phyloP scores from a whole-genome alignment of 1,140 invertebrate genomes.

The Drosophila punjabiensis region DNA sequence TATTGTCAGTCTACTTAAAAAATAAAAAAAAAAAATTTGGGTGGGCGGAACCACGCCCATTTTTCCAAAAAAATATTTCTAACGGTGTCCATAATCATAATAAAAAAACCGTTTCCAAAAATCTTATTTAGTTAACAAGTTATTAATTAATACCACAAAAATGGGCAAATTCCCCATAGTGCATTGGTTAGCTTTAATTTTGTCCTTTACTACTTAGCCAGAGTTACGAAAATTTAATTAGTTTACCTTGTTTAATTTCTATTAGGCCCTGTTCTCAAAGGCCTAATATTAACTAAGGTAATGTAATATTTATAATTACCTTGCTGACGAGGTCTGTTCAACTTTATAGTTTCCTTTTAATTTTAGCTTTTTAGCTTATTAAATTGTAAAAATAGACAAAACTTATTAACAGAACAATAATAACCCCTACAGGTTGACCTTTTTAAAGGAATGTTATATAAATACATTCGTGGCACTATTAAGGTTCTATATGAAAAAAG shows the following conservation, averaged over 20 bases:
- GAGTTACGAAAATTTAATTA: not conserved
- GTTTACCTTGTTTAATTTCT: not conserved
- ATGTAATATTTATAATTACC: not conserved
- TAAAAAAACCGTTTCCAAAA: too few species aligned
- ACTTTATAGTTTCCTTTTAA: not conserved
- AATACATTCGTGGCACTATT: not conserved
- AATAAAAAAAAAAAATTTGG: too few species aligned
- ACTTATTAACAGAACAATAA: not conserved
- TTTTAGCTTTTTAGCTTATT: not conserved
- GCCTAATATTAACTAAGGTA: not conserved
- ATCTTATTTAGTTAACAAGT: too few species aligned
- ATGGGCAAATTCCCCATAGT: too few species aligned
- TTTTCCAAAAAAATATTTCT: too few species aligned
- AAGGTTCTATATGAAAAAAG: not conserved
- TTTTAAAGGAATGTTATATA: not conserved
- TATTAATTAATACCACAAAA: too few species aligned
- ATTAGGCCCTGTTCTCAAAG: not conserved
- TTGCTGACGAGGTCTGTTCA: not conserved
- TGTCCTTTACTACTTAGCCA: not conserved
- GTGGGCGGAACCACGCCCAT: too few species aligned
- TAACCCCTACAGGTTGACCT: not conserved
- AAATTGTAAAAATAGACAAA: not conserved
- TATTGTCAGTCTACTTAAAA: too few species aligned
- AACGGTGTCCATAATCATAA: too few species aligned
- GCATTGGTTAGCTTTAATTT: not conserved